A percentile compares a stretch with the other conserved stretches of the same genome.
Evolutionary conservation across 35 echinoderm and acorn worm genomes (phyloP).

Genomic region (Diadema setosum): DNA sequence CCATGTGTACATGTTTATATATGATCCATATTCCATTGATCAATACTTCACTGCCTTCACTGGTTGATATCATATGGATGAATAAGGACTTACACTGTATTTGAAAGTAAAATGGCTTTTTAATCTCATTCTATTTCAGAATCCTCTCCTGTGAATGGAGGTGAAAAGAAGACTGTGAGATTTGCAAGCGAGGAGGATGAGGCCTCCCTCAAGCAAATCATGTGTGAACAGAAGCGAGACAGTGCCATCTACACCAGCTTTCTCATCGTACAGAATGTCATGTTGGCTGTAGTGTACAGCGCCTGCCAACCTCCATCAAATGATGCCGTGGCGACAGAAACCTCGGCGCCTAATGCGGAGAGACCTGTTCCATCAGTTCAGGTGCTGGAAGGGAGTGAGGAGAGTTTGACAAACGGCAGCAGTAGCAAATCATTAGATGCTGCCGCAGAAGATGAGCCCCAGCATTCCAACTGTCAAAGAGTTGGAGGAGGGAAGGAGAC

Average conservation of each 20-base stretch:
- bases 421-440: too few species aligned
- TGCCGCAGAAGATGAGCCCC: not conserved
- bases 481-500: too few species aligned
- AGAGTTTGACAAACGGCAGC: too few species aligned
- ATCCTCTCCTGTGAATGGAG: not conserved
- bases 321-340: not conserved
- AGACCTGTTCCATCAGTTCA: not conserved
- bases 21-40: too few species aligned
- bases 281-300: constrained; percentile 12
- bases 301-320: not conserved
- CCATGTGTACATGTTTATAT: too few species aligned
- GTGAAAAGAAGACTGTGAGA: constrained; percentile 47
- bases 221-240: constrained; percentile 74
- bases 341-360: not conserved
- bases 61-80: too few species aligned
- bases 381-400: not conserved
- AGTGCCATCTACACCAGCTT: constrained; percentile 76
- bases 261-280: constrained; percentile 31
- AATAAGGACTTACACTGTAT: too few species aligned
- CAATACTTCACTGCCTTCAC: too few species aligned
- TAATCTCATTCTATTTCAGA: too few species aligned
- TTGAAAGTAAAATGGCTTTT: too few species aligned
- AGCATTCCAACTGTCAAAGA: too few species aligned
- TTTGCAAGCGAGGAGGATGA: constrained; percentile 60
- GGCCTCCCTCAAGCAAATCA: not conserved